Conservation (phyloP, 64 coral and sea anemone species). For the Montipora cactus region DNA sequence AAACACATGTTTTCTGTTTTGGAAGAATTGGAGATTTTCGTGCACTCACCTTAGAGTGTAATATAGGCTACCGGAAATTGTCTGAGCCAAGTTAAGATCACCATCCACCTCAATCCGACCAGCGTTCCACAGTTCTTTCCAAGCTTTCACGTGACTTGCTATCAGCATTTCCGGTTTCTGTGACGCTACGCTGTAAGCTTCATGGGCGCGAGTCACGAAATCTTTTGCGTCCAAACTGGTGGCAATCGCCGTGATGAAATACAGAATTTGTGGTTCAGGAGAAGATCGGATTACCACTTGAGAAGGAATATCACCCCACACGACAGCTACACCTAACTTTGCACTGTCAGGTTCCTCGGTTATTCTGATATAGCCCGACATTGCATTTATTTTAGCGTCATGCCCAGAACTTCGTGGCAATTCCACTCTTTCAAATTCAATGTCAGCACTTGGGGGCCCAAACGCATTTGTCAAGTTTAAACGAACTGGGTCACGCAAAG, state of each 20-base stretch:
- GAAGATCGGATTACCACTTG: conserved; percentile 27
- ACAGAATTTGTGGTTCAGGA: conserved; percentile 54
- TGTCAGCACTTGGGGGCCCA: conserved; percentile 75
- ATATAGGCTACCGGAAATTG: conserved; percentile 93
- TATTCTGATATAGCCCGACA: conserved; percentile 76
- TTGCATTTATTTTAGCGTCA: conserved; percentile 44
- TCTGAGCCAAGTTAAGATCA: conserved; percentile 77
- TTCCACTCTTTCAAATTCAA: conserved; percentile 40
- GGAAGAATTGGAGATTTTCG: background rate
- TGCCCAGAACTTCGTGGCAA: background rate
- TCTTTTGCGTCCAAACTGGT: conserved; percentile 74
- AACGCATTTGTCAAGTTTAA: conserved; percentile 64
- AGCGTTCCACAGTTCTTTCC: conserved; percentile 78
- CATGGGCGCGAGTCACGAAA: conserved; percentile 70
- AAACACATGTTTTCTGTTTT: too few species aligned
- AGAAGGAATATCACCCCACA: conserved; percentile 79
- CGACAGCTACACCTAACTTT: conserved; percentile 78
- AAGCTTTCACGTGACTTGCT: conserved; percentile 66
- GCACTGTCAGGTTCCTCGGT: conserved; percentile 83
- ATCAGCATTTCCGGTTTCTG: conserved; percentile 62
- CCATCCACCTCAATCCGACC: conserved; percentile 84
- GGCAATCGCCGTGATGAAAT: conserved; percentile 87
- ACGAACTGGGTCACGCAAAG: conserved; percentile 48
- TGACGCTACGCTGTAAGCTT: conserved; percentile 54
- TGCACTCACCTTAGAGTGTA: conserved; percentile 87